Base-by-base conservation (phyloP, 2,888 invertebrate species). In the Theristus sp. region DNA sequence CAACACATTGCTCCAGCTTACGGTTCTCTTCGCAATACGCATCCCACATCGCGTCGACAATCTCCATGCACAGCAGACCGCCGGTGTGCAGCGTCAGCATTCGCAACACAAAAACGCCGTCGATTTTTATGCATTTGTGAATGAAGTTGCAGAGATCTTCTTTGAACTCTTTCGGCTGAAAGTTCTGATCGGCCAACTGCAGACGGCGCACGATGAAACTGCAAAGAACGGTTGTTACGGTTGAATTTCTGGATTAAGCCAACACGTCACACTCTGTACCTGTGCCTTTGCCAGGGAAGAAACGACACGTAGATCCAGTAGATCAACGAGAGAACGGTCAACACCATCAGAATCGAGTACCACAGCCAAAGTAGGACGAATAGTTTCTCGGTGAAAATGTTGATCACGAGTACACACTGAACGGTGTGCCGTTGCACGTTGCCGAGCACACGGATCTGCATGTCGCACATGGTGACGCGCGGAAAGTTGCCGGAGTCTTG, bases 341-440 rank as follows among this genome's bases (percentile, higher is more conserved):
- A 60, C 10, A 68, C 60, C 1, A 66, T 65, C 2, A 71, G 61
- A 0, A 69, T 31, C 1, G 66, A 66, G 64, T 71, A 72, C 72
- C 72, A 72, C 6, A 72, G 62, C 72, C 72, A 72, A 1, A 72
- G 65, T 6, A 72, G 63, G 54, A 72, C 66, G 66, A 72, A 72
- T 6, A 72, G 68, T 64, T 72, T 72, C 61, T 72, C 72, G 29
- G 69, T 71, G 63, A 72, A 72, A 46, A 72, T 72, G 62, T 72
- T 72, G 62, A 72, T 72, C 30, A 72, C 69, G 28, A 72, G 64
- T 13, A 72, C 71, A 62, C 72, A 72, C 61, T 72, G 72, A 1
- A 72, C 71, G 20, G 72, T 72, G 61, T 72, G 71, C n/a, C 68
- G 63, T 60, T 72, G 72, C 20, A 71, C 66, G 55, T 72, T 69